Percentiles rank a stretch among this genome's conserved stretches.
These are phyloP conservation scores for Nomada fabriciana DNA, from an alignment of 2,888 invertebrate genomes.

Conservation along the genomic window DNA sequence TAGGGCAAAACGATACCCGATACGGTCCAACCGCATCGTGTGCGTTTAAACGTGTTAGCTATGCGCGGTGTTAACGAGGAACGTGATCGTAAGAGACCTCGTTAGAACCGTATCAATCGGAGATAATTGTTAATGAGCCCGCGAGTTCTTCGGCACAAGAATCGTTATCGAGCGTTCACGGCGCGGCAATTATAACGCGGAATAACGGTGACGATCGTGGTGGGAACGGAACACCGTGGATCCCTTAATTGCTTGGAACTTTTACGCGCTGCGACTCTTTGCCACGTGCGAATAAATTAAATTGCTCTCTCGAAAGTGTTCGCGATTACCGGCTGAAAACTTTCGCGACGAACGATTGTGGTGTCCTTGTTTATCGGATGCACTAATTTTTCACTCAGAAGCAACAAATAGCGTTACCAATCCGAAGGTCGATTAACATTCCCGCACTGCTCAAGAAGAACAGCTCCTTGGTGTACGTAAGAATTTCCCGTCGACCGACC, in stretches of 20 bases:
- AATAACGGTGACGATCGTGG: conserved; percentile 41
- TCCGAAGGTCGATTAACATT: no score
- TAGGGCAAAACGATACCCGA: conserved; percentile 60
- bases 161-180: conserved; percentile 46
- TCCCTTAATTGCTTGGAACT: conserved; percentile 50
- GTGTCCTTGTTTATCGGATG: no score
- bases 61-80: conserved; percentile 64
- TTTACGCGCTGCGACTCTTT: conserved; percentile 19
- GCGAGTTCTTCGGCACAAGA: conserved; percentile 46
- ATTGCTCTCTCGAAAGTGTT: conserved; percentile 17
- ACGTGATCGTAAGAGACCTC: conserved; percentile 60
- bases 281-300: conserved; percentile 34
- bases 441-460: no score
- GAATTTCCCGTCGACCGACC: neutral
- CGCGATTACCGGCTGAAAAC: neutral
- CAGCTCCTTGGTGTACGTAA: neutral
- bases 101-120: conserved; percentile 69
- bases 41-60: conserved; percentile 39
- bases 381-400: neutral
- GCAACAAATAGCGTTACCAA: neutral
- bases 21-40: conserved; percentile 30
- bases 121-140: conserved; percentile 69
- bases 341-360: neutral
- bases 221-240: conserved; percentile 24
- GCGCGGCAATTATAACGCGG: conserved; percentile 53